Base-by-base conservation (phyloP, 2,888 invertebrate species). In the Syritta pipiens region DNA sequence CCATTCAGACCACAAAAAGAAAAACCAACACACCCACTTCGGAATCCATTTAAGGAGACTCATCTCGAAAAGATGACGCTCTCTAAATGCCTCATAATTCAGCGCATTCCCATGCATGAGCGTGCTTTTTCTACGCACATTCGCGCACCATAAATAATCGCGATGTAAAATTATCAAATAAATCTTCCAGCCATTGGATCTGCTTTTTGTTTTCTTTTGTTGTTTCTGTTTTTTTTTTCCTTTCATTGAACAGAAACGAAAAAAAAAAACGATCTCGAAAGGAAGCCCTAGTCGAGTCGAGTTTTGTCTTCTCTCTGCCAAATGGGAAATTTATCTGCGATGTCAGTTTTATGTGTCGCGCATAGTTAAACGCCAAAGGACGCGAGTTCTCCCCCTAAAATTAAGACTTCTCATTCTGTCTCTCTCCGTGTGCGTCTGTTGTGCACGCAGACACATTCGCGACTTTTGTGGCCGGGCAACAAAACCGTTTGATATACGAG, bases 281-380 rank as follows among this genome's bases (percentile, higher is more conserved):
- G 17, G 20, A 44, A n/a, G 17, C 42, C 51, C 32, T 14, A 22
- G 28, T 42, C 42, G 55, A 40, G 9, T 53, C 35, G 12, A 35
- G 55, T 14, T 7, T 55, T 17, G 26, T 24, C 19, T 4, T 14
- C 53, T 35, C 57, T 44, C 32, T 48, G 74, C 74, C 74, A 79
- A 79, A 79, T 79, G 74, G 62, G 67, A 79, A 79, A 79, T 79
- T 79, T 79, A 79, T 79, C 79, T 79, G 74, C 67, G 55, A 79
- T 48, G 79, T 74, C 79, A 74, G 74, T 79, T 79, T 79, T 79
- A 79, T 79, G 74, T 74, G 79, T 79, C 79, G 79, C 79, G 79
- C 79, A 79, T 79, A 79, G 79, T 74, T 79, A 79, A 79, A 79
- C 12, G 79, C 49, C 74, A 79, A 74, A 79, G 60, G 62, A 68